Conservation (phyloP, 2,113 vertebrate genomes). For the Urocitellus parryii region DNA sequence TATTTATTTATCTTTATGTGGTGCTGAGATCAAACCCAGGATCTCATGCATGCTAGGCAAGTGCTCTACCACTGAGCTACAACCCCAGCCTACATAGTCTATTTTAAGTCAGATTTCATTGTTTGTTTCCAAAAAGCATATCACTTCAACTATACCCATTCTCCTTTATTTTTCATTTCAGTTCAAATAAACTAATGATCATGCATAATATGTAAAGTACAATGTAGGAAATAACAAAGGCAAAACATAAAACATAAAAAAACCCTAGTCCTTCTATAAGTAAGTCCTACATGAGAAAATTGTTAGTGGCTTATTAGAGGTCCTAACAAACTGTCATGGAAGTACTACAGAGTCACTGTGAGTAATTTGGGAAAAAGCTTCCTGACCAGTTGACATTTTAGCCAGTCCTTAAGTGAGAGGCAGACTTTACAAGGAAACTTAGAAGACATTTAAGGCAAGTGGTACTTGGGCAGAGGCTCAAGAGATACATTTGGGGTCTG, state of each 20-base stretch:
- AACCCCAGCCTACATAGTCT: background rate
- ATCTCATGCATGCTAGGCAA: no score
- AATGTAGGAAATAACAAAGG: background rate
- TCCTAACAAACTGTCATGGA: background rate
- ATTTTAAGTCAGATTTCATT: background rate
- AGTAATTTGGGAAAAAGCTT: background rate
- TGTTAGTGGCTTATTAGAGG: background rate
- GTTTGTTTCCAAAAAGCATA: background rate
- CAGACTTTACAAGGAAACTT: slow-evolving; percentile 2
- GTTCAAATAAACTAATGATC: slow-evolving; percentile 22
- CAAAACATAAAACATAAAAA: background rate
- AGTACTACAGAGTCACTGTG: background rate
- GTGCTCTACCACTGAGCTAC: no score
- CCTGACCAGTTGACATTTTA: slow-evolving; percentile 1
- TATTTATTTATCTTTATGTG: no score
- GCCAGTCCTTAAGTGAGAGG: background rate
- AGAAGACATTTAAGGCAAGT: background rate
- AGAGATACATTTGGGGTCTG: background rate
- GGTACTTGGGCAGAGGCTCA: background rate
- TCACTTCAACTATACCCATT: background rate
- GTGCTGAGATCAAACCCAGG: no score
- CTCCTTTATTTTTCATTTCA: slow-evolving; percentile 34
- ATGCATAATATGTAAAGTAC: background rate
- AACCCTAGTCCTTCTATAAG: background rate
- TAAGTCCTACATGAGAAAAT: background rate